A percentile compares a stretch with the other conserved stretches of the same genome.
Evolutionary conservation across 1,140 invertebrate species (phyloP).

Genomic region (Spodoptera frugiperda): DNA sequence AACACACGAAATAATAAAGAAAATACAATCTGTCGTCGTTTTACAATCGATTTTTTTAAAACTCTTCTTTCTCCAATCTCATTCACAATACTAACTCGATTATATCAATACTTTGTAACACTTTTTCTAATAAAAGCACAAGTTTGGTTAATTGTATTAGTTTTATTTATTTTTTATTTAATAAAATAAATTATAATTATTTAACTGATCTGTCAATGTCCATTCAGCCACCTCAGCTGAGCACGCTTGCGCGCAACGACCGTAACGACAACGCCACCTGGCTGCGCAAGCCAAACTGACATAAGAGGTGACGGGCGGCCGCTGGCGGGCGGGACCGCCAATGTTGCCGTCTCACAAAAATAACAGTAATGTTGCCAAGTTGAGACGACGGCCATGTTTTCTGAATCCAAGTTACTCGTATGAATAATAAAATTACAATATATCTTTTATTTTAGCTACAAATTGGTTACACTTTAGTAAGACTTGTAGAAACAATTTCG

Average conservation of each 20-base stretch:
- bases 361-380: slow-evolving; percentile 50
- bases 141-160: slow-evolving; percentile 59
- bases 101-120: slow-evolving; percentile 52
- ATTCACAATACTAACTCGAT: slow-evolving; percentile 58
- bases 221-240: slow-evolving; percentile 61
- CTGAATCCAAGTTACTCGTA: background rate
- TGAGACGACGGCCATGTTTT: background rate
- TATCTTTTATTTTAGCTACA: background rate
- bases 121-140: slow-evolving; percentile 60
- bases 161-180: slow-evolving; percentile 62
- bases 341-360: slow-evolving; percentile 59
- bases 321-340: slow-evolving; percentile 53
- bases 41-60: slow-evolving; percentile 77
- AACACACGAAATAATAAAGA: slow-evolving; percentile 64
- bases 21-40: slow-evolving; percentile 66
- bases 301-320: slow-evolving; percentile 57
- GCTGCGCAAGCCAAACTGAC: slow-evolving; percentile 67
- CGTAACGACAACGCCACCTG: slow-evolving; percentile 67
- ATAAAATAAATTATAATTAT: slow-evolving; percentile 69
- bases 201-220: slow-evolving; percentile 69
- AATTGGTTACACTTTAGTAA: background rate
- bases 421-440: background rate
- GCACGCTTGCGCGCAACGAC: slow-evolving; percentile 63
- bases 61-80: slow-evolving; percentile 50
- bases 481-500: background rate